Evolutionary conservation across 2,888 invertebrate species (phyloP).

Genomic region (Athalia circularis): DNA sequence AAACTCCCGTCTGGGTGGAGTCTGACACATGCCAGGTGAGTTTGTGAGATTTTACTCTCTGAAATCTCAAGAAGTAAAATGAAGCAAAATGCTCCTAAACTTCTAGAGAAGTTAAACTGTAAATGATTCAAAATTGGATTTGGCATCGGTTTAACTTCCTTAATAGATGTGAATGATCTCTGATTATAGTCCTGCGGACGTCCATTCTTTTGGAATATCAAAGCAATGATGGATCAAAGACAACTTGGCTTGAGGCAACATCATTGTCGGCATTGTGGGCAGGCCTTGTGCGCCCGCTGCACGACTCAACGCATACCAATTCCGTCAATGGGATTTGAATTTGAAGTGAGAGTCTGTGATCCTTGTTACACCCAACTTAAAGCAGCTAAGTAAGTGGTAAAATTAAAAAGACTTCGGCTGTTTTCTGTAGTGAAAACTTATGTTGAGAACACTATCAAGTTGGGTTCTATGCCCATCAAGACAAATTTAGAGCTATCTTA

Average conservation of each 20-base stretch:
- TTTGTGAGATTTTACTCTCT: neutral
- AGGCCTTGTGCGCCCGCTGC: constrained; percentile 96
- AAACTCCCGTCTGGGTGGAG: constrained; percentile 97
- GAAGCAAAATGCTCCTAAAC: too few species aligned
- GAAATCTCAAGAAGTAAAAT: too few species aligned
- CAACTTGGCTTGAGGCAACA: constrained; percentile 94
- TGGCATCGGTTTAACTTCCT: neutral
- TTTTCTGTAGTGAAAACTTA: neutral
- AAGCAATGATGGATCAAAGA: constrained; percentile 98
- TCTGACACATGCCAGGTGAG: constrained; percentile 86
- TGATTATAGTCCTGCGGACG: constrained; percentile 87
- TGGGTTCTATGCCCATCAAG: too few species aligned
- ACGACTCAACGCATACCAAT: constrained; percentile 91
- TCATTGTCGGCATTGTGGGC: constrained; percentile 95
- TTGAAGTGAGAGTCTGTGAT: constrained; percentile 96
- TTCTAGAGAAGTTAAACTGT: too few species aligned
- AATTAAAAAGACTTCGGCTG: neutral
- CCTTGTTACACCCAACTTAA: constrained; percentile 90
- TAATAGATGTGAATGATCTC: neutral
- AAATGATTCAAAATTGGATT: neutral
- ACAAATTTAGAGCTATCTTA: too few species aligned
- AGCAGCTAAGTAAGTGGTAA: constrained; percentile 86
- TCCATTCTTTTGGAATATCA: constrained; percentile 99
- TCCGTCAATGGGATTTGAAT: constrained; percentile 98
- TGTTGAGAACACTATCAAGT: neutral